Conservation (phyloP, 2,888 invertebrate genomes). For the Apotomis capreana region DNA sequence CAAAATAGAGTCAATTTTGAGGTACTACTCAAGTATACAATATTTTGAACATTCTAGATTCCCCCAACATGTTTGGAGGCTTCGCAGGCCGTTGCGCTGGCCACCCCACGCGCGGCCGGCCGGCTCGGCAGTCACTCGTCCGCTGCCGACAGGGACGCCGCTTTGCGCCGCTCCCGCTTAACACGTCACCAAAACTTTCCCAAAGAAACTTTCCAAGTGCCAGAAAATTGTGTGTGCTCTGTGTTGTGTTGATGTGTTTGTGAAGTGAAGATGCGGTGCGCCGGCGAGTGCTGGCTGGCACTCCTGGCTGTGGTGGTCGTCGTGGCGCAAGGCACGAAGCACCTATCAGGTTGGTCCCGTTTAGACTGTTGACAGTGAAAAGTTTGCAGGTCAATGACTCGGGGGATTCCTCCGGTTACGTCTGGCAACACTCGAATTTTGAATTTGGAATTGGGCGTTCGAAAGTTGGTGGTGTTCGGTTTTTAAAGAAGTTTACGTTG, state of each 20-base stretch:
- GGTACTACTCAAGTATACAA: neutral
- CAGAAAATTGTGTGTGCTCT: conserved; percentile 47
- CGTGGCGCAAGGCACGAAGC: conserved; percentile 75
- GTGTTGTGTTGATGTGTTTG: conserved; percentile 74
- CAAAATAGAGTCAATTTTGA: too few relatives aligned
- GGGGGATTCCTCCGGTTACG: conserved; percentile 3
- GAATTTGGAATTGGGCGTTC: conserved; percentile 19
- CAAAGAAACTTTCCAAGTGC: conserved; percentile 57
- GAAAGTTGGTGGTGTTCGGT: neutral
- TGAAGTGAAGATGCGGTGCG: conserved; percentile 77
- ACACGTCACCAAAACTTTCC: conserved; percentile 77
- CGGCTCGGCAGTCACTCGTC: conserved; percentile 63
- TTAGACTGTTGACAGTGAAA: conserved; percentile 37
- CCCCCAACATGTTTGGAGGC: conserved; percentile 28
- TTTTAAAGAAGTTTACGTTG: neutral
- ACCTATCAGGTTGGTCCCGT: conserved; percentile 71
- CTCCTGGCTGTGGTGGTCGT: conserved; percentile 65
- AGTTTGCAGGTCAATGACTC: conserved; percentile 36
- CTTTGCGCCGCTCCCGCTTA: conserved; percentile 48
- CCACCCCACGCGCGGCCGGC: conserved; percentile 61
- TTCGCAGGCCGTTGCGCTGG: conserved; percentile 45
- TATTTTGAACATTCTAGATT: neutral
- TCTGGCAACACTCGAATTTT: conserved; percentile 21
- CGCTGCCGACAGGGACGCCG: conserved; percentile 53
- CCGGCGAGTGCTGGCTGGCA: conserved; percentile 74